phyloP scores from a whole-genome alignment of 1,140 invertebrate species.

The Panulirus ornatus region DNA sequence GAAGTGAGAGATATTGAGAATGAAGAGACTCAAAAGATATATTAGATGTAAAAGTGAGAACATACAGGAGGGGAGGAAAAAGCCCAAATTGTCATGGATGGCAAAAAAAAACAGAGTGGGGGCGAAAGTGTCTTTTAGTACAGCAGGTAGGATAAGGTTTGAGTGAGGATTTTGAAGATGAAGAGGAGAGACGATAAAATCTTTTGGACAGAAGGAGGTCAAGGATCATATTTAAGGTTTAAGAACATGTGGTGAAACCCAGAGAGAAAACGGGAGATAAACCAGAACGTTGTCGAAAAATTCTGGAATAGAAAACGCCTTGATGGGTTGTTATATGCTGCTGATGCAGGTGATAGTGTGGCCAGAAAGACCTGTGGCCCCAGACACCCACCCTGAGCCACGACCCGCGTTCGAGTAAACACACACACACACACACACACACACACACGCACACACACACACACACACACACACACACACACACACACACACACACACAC shows the following conservation, averaged over 20 bases:
- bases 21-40: background rate
- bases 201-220: background rate
- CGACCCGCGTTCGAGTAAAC: background rate
- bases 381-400: background rate
- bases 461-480: slow-evolving; percentile 7
- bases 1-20: background rate
- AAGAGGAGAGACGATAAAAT: background rate
- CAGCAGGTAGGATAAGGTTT: background rate
- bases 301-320: no score
- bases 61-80: background rate
- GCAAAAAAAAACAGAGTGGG: no score
- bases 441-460: slow-evolving; percentile 3
- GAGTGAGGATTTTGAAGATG: background rate
- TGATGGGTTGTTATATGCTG: background rate
- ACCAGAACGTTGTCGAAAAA: no score
- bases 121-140: no score
- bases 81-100: no score
- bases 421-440: slow-evolving; percentile 7
- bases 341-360: background rate
- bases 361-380: no score
- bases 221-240: no score
- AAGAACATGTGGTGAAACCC: no score
- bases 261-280: no score
- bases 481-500: slow-evolving; percentile 7
- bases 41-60: background rate